Percentiles rank a stretch among this genome's conserved stretches.
Conservation (phyloP, 2,797 vertebrate genomes). For the Sebastes trivittatus region DNA sequence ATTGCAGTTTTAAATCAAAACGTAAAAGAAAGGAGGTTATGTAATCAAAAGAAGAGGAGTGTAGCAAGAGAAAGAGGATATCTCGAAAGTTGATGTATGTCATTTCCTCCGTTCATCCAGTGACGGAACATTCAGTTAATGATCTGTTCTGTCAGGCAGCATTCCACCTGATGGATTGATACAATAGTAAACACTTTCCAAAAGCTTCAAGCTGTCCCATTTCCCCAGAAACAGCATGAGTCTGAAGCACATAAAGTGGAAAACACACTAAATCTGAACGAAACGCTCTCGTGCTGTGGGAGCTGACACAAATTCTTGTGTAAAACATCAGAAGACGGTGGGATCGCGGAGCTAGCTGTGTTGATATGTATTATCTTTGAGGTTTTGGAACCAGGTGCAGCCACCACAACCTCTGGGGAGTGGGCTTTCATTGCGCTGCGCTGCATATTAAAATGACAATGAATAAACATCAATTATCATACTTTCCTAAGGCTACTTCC, state of each 20-base stretch:
- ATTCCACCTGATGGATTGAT: neutral
- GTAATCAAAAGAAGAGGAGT: neutral
- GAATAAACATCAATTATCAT: constrained; percentile 80
- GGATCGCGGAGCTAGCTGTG: neutral
- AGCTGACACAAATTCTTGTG: neutral
- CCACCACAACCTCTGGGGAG: constrained; percentile 47
- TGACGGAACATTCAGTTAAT: neutral
- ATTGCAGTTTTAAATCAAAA: neutral
- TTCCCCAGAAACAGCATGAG: neutral
- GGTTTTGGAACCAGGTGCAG: constrained; percentile 70
- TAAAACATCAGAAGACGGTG: constrained; percentile 18
- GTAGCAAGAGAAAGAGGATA: neutral
- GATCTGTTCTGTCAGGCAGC: neutral
- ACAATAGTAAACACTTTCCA: neutral
- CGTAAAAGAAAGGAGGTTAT: neutral
- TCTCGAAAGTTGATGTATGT: neutral
- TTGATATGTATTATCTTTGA: constrained; percentile 52
- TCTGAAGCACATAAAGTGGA: neutral
- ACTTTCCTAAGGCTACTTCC: constrained; percentile 66
- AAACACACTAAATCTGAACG: neutral
- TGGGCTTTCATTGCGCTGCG: constrained; percentile 44
- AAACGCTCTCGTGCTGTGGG: neutral
- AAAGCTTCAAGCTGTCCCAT: neutral
- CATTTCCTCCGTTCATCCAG: neutral
- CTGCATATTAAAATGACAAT: constrained; percentile 72